A percentile compares a stretch with the other conserved stretches of the same genome.
These are phyloP conservation scores for Plemyria rubiginata DNA, from an alignment of 2,888 invertebrate species.

Conservation along the genomic window DNA sequence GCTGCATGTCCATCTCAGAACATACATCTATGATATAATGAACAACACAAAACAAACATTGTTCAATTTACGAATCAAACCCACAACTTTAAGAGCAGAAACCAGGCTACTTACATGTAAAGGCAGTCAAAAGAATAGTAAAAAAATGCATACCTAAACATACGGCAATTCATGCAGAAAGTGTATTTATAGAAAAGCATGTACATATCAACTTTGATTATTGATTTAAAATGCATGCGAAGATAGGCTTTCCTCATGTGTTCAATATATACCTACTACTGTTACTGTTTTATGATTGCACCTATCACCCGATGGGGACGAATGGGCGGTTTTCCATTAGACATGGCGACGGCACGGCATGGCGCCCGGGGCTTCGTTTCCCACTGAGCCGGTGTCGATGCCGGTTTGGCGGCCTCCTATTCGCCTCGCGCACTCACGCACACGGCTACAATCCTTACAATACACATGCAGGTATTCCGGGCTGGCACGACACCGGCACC, in stretches of 20 bases:
- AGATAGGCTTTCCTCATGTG: neutral
- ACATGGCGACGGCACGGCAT: no score
- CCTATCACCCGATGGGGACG: no score
- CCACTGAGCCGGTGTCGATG: no score
- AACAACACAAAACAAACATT: neutral
- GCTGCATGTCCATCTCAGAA: no score
- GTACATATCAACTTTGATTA: constrained; percentile 8
- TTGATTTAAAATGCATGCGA: constrained; percentile 9
- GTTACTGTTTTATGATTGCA: neutral
- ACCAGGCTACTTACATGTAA: neutral
- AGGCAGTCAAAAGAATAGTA: neutral
- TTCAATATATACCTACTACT: neutral
- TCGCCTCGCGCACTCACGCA: no score
- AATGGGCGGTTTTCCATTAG: no score
- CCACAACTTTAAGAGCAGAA: neutral
- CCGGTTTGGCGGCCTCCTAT: no score
- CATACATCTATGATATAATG: neutral
- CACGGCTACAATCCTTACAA: no score
- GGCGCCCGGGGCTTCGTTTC: no score
- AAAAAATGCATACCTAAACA: constrained; percentile 1
- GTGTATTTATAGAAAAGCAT: constrained; percentile 27
- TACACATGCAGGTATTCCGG: no score
- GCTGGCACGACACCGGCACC: no score
- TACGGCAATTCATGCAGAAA: constrained; percentile 3
- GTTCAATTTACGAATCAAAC: neutral